Evolutionary conservation across 2,113 vertebrate species (phyloP).

Genomic region (Tretioscincus oriximinensis): DNA sequence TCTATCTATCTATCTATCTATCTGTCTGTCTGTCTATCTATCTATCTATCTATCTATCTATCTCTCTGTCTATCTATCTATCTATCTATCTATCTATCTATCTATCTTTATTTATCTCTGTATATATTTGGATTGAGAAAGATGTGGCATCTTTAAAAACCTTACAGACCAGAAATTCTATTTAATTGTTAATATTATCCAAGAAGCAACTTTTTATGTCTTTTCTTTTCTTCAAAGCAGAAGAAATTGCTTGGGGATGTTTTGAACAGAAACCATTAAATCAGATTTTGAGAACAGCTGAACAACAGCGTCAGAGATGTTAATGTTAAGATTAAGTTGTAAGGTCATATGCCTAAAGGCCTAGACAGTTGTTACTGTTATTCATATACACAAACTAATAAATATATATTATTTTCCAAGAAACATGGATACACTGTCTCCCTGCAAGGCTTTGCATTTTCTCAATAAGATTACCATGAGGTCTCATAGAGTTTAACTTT

Average conservation of each 20-base stretch:
- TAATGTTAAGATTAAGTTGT: slow-evolving; percentile 27
- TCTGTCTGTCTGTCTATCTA: no score
- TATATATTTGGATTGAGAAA: no score
- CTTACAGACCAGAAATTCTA: background rate
- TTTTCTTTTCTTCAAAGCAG: background rate
- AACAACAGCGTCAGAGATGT: slow-evolving; percentile 7
- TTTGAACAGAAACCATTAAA: slow-evolving; percentile 24
- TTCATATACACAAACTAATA: slow-evolving; percentile 15
- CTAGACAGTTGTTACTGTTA: slow-evolving; percentile 9
- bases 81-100: no score
- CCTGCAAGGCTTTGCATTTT: background rate
- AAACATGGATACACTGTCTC: background rate
- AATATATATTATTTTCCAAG: slow-evolving; percentile 18
- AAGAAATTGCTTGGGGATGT: slow-evolving; percentile 13
- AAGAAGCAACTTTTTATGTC: background rate
- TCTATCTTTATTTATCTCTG: no score
- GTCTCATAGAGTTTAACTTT: slow-evolving; percentile 26
- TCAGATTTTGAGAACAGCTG: slow-evolving; percentile 11
- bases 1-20: no score
- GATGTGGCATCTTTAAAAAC: background rate
- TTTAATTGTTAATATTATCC: slow-evolving; percentile 1
- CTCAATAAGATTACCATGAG: slow-evolving; percentile 15
- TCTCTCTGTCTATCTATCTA: no score
- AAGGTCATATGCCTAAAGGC: slow-evolving; percentile 16
- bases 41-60: no score